Base-by-base conservation (phyloP, 1,140 invertebrate genomes). In the Drosophila azteca region DNA sequence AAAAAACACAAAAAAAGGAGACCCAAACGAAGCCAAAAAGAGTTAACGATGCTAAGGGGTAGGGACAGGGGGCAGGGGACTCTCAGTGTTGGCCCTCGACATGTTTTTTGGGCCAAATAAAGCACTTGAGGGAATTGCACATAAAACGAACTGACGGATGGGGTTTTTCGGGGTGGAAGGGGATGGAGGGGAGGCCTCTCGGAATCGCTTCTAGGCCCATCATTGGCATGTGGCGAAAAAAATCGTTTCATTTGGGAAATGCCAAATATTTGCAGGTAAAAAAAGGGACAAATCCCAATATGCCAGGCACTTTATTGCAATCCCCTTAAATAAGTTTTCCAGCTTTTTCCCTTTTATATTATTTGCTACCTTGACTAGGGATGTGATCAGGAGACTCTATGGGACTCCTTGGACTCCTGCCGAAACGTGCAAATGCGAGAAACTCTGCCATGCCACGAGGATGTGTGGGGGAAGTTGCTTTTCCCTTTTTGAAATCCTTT, bases 241-340 rank as follows among this genome's bases (percentile, higher is more conserved):
- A 87, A 82, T 88, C 82, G 55, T 79, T 78, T 88, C 78, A 87
- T 85, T 87, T 85, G 78, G 83, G 82, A 82, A 35, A 75, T 57
- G 50, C 69, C 74, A 79, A 78, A 87, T 81, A 77, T 80, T 79
- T 83, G 43, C 81, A 82, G 83, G 83, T 82, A 87, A 60, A 76
- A 75, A 67, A 61, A 67, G 83, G 83, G 79, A 83, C 84, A 88
- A 89, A 74, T 88, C 83, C 83, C 83, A 89, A 83, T 87, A 74
- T 83, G 83, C 84, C 75, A 73, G 83, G 83, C 83, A 87, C 84
- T 87, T 87, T 87, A 87, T 87, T 88, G 83, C 83, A 88, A 87
- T 88, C 83, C 83, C 79, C 79, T 87, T 87, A 87, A 87, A 87
- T 78, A 87, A 83, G 83, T 88, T 87, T 88, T 63, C n/a, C 43